phyloP scores from a whole-genome alignment of 2,113 vertebrate species.

The Elephantulus edwardii region DNA sequence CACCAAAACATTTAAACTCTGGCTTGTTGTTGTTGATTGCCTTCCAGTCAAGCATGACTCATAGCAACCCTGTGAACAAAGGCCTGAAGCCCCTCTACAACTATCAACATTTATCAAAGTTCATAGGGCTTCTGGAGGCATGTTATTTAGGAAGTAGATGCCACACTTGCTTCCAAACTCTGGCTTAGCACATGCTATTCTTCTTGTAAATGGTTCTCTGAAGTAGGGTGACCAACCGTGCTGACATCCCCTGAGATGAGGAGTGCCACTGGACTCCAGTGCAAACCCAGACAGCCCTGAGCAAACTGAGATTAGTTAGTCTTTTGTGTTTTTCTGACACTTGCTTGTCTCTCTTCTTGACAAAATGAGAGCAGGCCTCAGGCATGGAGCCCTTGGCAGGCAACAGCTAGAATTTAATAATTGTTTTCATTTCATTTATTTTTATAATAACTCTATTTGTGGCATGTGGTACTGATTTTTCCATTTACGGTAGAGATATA shows the following conservation, averaged over 20 bases:
- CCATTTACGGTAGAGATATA: constrained; percentile 17
- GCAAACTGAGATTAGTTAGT: neutral
- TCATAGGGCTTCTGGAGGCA: too few relatives aligned
- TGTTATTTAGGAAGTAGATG: too few relatives aligned
- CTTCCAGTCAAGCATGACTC: too few relatives aligned
- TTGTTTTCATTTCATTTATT: constrained; percentile 47
- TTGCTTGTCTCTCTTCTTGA: constrained; percentile 12
- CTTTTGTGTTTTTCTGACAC: neutral
- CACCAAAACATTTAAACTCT: too few relatives aligned
- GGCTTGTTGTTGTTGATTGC: too few relatives aligned
- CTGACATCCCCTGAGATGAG: neutral
- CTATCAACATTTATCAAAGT: too few relatives aligned
- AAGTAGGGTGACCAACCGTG: neutral
- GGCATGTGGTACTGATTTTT: constrained; percentile 32
- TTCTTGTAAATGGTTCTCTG: neutral
- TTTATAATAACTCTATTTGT: constrained; percentile 32
- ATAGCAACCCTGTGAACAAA: too few relatives aligned
- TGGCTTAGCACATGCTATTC: too few relatives aligned
- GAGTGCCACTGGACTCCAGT: neutral
- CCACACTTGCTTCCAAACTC: too few relatives aligned
- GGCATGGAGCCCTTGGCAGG: neutral
- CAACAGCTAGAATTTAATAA: constrained; percentile 32
- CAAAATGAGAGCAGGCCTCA: neutral
- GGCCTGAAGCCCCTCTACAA: too few relatives aligned
- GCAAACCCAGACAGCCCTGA: neutral